Conservation (phyloP, 2,888 invertebrate genomes). For the Caenorhabditis sp. region DNA sequence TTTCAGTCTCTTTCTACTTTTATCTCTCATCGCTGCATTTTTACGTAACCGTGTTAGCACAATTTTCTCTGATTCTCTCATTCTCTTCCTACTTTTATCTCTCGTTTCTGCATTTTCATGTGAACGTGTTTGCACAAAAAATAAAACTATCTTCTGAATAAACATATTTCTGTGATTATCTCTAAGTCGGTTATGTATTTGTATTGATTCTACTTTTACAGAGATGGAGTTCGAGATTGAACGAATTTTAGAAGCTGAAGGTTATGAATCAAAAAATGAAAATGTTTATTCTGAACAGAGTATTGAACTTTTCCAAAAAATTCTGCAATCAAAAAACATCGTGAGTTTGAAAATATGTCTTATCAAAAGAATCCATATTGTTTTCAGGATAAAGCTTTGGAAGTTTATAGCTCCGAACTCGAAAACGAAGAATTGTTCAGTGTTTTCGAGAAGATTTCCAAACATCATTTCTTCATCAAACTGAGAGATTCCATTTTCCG, state of each 20-base stretch:
- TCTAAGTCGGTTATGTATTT: too few species aligned
- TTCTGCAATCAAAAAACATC: background rate
- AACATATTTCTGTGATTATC: too few species aligned
- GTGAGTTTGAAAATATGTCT: background rate
- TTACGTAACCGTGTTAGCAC: too few species aligned
- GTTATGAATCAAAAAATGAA: background rate
- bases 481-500: background rate
- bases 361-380: background rate
- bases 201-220: background rate
- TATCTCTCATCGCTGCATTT: too few species aligned
- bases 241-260: background rate
- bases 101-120: too few species aligned
- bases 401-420: background rate
- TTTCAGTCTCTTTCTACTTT: too few species aligned
- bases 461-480: background rate
- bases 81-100: too few species aligned
- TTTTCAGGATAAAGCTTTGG: background rate
- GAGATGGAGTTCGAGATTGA: background rate
- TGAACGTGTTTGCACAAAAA: too few species aligned
- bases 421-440: background rate
- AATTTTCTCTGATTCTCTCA: too few species aligned
- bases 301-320: background rate
- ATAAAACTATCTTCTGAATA: too few species aligned
- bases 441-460: background rate
- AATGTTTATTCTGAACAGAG: background rate